Conservation (phyloP, 2,888 invertebrate genomes). For the Anoncus sp. region DNA sequence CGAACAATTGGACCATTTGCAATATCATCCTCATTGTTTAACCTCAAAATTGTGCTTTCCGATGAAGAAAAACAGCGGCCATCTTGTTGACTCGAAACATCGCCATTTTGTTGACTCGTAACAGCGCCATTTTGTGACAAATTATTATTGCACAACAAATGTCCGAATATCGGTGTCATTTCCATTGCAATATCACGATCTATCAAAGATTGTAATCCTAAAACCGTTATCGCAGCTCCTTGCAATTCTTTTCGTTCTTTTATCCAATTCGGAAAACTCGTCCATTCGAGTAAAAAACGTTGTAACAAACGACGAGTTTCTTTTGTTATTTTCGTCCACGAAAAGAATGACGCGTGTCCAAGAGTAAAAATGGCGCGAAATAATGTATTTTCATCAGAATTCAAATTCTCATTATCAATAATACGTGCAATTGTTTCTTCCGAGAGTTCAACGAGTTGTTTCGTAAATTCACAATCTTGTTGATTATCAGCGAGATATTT, state of each 20-base stretch:
- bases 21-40: conserved; percentile 56
- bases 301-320: conserved; percentile 74
- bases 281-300: conserved; percentile 76
- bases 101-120: background rate
- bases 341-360: conserved; percentile 77
- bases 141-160: conserved; percentile 83
- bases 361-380: conserved; percentile 76
- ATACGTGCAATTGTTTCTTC: conserved; percentile 75
- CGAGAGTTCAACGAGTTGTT: conserved; percentile 72
- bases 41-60: too few relatives aligned
- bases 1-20: conserved; percentile 83
- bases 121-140: conserved; percentile 55
- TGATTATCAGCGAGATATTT: conserved; percentile 40
- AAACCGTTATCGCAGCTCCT: conserved; percentile 83
- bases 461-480: conserved; percentile 51
- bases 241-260: conserved; percentile 71
- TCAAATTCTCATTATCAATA: conserved; percentile 65
- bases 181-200: conserved; percentile 87
- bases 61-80: too few relatives aligned
- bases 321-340: conserved; percentile 71
- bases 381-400: conserved; percentile 39
- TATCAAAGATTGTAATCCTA: conserved; percentile 87
- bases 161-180: conserved; percentile 87
- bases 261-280: conserved; percentile 69
- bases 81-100: background rate